Base-by-base conservation (phyloP, 1,140 invertebrate genomes). In the Notospermus geniculatus region DNA sequence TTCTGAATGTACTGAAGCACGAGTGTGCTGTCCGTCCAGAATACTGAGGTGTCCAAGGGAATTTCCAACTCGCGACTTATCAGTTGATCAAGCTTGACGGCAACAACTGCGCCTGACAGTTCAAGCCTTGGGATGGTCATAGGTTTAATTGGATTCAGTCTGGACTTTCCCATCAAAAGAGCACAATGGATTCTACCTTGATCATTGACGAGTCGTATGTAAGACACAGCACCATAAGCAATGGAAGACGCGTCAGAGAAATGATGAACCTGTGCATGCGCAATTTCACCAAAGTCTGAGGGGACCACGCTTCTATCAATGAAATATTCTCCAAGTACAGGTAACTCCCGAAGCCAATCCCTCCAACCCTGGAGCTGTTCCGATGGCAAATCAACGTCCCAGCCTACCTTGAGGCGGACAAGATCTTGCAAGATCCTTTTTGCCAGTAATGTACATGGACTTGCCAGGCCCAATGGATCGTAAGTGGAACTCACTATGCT, bases 21-120 rank as follows among this genome's bases (percentile, higher is more conserved):
- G n/a, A n/a, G n/a, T n/a, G n/a, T n/a, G n/a, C n/a, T n/a, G n/a
- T 63, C 61, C 9, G 61, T 63, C 56, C 45, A 60, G 25, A 60
- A 60, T 5, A 23, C 22, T 9, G 19, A 7, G 30, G 54, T 27
- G n/a, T n/a, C 30, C 15, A 56, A 23, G 39, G 46, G n/a, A 2
- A 56, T 22, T 17, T 28, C 27, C 22, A 60, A 29, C 45, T 59
- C 57, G 25, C 13, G 2, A 2, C 5, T 46, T 19, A 64, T 15
- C 23, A 64, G 23, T 9, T 39, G 5, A 28, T 36, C 28, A 13
- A 64, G 19, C 15, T 54, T 9, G 9, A 39, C 29, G 25, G 50
- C 9, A 1, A 46, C 27, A 32, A 32, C 30, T 27, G 62, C 57
- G 19, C 57, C 58, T 27, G 27, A 4, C 22, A 64, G 52, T 32